phyloP scores from a whole-genome alignment of 2,888 invertebrate species.

The Sesamia inferens region DNA sequence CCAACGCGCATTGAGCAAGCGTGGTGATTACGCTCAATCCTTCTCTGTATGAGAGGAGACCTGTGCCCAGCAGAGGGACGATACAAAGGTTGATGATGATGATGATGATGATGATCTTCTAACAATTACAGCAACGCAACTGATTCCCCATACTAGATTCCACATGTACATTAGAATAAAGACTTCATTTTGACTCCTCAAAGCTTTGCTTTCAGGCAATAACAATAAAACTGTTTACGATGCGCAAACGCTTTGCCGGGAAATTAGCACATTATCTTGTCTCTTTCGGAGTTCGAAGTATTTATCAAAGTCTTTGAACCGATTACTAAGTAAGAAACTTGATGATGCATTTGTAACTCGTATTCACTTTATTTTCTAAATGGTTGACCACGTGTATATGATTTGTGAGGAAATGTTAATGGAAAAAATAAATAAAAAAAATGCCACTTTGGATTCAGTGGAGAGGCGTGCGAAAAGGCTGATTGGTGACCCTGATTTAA shows the following conservation, averaged over 20 bases:
- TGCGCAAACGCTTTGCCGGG: slow-evolving; percentile 26
- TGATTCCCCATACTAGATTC: not conserved
- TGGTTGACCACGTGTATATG: not conserved
- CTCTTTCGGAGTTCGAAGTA: slow-evolving; percentile 16
- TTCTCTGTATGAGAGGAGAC: no score
- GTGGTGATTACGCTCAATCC: no score
- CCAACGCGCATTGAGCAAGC: no score
- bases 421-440: no score
- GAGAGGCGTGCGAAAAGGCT: no score
- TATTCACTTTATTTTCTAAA: slow-evolving; percentile 11
- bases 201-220: slow-evolving; percentile 26
- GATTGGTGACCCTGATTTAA: no score
- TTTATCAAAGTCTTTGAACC: slow-evolving; percentile 20
- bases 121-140: not conserved
- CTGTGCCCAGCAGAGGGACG: no score
- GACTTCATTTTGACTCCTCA: slow-evolving; percentile 13
- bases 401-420: not conserved
- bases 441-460: no score
- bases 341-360: not conserved
- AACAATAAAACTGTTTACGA: slow-evolving; percentile 60
- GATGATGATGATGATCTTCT: not conserved
- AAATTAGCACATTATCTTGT: slow-evolving; percentile 46
- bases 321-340: slow-evolving; percentile 28
- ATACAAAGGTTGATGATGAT: no score
- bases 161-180: slow-evolving; percentile 30